A percentile compares a stretch with the other conserved stretches of the same genome.
Evolutionary conservation across 1,140 invertebrate species (phyloP).

Genomic region (Musca vetustissima): DNA sequence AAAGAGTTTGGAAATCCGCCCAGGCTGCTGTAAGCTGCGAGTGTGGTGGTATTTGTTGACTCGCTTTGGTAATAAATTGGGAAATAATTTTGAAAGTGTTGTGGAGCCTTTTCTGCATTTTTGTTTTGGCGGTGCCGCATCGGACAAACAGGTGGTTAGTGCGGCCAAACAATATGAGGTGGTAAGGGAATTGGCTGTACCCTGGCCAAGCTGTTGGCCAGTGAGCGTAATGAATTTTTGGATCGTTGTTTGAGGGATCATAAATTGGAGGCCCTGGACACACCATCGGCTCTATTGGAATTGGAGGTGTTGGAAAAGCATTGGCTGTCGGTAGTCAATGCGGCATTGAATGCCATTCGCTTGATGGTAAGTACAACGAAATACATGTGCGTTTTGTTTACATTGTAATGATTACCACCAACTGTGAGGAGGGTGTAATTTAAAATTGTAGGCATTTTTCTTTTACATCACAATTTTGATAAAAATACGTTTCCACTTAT

Average conservation of each 20-base stretch:
- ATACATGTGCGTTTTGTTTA: no score
- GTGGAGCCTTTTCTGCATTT: slow-evolving; percentile 68
- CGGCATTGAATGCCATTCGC: no score
- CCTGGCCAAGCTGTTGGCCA: slow-evolving; percentile 37
- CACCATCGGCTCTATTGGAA: slow-evolving; percentile 39
- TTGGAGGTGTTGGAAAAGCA: slow-evolving; percentile 13
- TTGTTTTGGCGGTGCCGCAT: slow-evolving; percentile 63
- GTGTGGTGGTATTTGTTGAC: slow-evolving; percentile 71
- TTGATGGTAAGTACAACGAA: no score
- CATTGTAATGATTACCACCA: no score
- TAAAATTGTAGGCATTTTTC: no score
- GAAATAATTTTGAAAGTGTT: slow-evolving; percentile 58
- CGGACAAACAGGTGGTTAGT: slow-evolving; percentile 41
- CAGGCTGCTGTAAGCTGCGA: slow-evolving; percentile 65
- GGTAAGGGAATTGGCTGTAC: slow-evolving; percentile 38
- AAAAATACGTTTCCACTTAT: no score
- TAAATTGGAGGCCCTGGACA: slow-evolving; percentile 37
- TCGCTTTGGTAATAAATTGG: slow-evolving; percentile 59
- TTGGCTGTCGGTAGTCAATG: no score
- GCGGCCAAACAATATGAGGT: slow-evolving; percentile 40
- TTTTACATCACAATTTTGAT: no score
- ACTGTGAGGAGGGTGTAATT: no score
- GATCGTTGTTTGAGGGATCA: slow-evolving; percentile 35
- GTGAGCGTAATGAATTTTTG: slow-evolving; percentile 30
- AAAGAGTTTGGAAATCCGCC: slow-evolving; percentile 67